Evolutionary conservation across 2,113 vertebrate genomes (phyloP).

Genomic region (Esox niger): DNA sequence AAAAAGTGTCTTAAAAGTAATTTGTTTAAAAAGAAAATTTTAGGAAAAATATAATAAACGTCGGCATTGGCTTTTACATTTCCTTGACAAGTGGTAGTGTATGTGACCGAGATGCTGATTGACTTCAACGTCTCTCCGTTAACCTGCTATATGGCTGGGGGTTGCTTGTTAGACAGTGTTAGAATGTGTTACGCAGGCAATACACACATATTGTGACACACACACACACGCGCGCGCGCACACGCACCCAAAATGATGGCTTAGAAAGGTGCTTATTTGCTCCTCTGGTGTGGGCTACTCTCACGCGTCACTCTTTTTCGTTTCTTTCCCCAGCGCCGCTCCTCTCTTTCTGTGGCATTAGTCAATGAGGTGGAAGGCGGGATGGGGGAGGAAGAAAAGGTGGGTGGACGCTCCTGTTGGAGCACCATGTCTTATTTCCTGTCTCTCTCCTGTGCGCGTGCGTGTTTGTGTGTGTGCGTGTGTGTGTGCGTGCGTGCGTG

Average conservation of each 20-base stretch:
- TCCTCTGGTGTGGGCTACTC: conserved; percentile 43
- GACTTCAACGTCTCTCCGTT: conserved; percentile 22
- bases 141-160: conserved; percentile 30
- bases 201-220: conserved; percentile 26
- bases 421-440: conserved; percentile 13
- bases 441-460: conserved; percentile 20
- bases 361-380: conserved; percentile 62
- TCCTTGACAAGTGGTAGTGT: background rate
- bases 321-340: conserved; percentile 27
- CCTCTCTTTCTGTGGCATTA: conserved; percentile 58
- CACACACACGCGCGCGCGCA: background rate
- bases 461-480: background rate
- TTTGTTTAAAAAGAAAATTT: conserved; percentile 7
- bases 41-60: background rate
- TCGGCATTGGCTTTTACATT: background rate
- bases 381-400: background rate
- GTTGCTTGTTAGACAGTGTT: conserved; percentile 12
- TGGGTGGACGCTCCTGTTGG: conserved; percentile 35
- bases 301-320: conserved; percentile 44
- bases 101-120: background rate
- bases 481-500: background rate
- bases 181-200: conserved; percentile 17
- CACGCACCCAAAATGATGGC: conserved; percentile 31
- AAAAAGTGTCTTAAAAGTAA: conserved; percentile 2
- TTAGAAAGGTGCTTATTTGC: conserved; percentile 55